Conservation (phyloP, 1,140 invertebrate species). For the Aphelenchoides fujianensis region DNA sequence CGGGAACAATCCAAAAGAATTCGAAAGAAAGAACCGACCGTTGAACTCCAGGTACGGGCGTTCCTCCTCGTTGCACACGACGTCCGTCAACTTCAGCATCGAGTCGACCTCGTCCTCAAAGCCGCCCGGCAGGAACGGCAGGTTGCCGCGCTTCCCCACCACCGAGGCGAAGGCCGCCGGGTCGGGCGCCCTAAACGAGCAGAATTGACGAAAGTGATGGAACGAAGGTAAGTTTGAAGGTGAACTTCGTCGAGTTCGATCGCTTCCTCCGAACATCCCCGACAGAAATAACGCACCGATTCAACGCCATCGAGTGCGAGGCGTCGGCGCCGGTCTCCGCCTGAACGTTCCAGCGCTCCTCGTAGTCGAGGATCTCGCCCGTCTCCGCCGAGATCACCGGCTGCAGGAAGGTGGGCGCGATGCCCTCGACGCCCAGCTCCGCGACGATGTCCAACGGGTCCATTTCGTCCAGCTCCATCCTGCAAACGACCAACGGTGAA, state of each 20-base stretch:
- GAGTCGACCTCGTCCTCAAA: constrained; percentile 29
- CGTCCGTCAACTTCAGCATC: not conserved
- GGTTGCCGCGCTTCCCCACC: constrained; percentile 38
- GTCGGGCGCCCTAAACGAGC: constrained; percentile 41
- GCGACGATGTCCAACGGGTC: constrained; percentile 15
- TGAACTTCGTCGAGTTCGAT: no score
- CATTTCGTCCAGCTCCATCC: no score
- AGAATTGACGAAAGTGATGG: not conserved
- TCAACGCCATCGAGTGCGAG: constrained; percentile 35
- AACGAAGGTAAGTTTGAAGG: no score
- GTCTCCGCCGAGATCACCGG: constrained; percentile 41
- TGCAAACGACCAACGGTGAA: no score
- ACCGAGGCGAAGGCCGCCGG: constrained; percentile 37
- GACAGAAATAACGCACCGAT: constrained; percentile 25
- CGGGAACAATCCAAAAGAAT: constrained; percentile 12
- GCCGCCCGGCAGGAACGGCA: constrained; percentile 46
- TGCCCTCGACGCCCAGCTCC: not conserved
- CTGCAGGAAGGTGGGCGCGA: constrained; percentile 33
- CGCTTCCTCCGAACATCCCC: no score
- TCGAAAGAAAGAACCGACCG: constrained; percentile 27
- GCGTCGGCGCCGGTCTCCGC: constrained; percentile 32
- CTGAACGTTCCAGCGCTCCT: constrained; percentile 39
- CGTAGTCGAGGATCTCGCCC: constrained; percentile 37
- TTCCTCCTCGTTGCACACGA: constrained; percentile 35
- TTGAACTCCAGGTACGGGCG: constrained; percentile 40